Percentiles rank a stretch among this genome's conserved stretches.
phyloP scores from a whole-genome alignment of 2,797 vertebrate species.

The Anableps anableps region DNA sequence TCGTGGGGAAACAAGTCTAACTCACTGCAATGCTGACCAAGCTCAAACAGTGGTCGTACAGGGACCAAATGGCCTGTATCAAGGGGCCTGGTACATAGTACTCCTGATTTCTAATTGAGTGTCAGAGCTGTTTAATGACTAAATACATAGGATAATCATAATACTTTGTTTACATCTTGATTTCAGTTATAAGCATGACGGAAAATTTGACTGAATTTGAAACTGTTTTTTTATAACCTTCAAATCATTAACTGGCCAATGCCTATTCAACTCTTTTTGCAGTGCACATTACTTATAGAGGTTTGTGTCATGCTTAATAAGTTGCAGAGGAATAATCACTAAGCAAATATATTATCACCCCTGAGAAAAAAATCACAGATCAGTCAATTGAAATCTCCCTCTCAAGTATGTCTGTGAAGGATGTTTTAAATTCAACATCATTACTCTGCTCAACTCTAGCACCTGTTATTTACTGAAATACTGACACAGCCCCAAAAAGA shows the following conservation, averaged over 20 bases:
- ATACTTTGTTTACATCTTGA: too few species aligned
- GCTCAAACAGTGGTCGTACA: too few species aligned
- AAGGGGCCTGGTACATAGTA: too few species aligned
- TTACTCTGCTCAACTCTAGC: neutral
- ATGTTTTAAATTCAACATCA: neutral
- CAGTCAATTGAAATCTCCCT: neutral
- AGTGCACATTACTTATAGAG: neutral
- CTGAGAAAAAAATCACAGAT: neutral
- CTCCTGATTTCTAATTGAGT: too few species aligned
- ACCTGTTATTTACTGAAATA: constrained; percentile 2
- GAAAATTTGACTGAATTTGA: neutral
- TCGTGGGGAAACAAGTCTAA: too few species aligned
- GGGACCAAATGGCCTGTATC: too few species aligned
- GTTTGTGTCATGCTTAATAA: neutral
- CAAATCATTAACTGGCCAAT: neutral
- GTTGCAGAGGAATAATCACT: neutral
- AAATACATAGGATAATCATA: too few species aligned
- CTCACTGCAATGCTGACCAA: too few species aligned
- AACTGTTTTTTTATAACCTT: neutral
- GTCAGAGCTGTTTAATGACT: too few species aligned
- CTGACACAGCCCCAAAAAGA: neutral
- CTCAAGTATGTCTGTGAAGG: neutral
- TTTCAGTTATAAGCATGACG: neutral
- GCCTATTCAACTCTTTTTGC: neutral
- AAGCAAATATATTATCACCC: neutral